Evolutionary conservation across 2,113 vertebrate genomes (phyloP), one percentile per base, ranked within the genome.

Genomic region (Hiodon tergisus): DNA sequence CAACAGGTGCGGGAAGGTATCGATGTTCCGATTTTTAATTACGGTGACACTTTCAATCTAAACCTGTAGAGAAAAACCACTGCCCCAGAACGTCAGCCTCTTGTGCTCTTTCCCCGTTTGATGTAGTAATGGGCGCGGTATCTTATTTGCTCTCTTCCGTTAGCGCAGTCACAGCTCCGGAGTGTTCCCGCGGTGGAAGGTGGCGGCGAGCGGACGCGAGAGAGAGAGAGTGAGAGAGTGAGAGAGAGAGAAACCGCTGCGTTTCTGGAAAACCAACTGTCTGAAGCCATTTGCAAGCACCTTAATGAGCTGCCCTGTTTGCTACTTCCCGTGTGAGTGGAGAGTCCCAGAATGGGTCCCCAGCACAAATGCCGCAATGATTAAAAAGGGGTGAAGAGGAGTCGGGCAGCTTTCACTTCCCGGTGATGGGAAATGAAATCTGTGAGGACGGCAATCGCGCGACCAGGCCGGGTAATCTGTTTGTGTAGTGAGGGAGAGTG

Each of bases 281-380:
- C 60, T 63, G 73, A 81, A 74, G 65, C 74, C 46, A 57, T 83
- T 82, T 81, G 79, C 77, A 81, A 79, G 50, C 65, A 14, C 10
- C 48, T 78, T 85, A 82, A 82, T 76, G 69, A 84, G 75, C 65
- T 70, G 54, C 58, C 62, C 71, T 80, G 81, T 78, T 80, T 67
- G 52, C 68, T 60, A 57, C 55, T 71, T 52, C 70, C 58, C 46
- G 47, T 63, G 63, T 58, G 74, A 11, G 71, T 54, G 3, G 54
- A 13, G 51, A 67, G 48, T 69, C 46, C 63, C 72, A 57, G 71
- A 71, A 61, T 52, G 67, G 52, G 11, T 47, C 11, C 59, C 58
- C 57, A 62, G 48, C 47, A 53, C 51, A 47, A 48, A 55, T 9
- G 6, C 31, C 11, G 6, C 16, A 66, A 50, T 71, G 55, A 80